phyloP scores from a whole-genome alignment of 2,888 invertebrate species.

The Pasiphila rectangulata region DNA sequence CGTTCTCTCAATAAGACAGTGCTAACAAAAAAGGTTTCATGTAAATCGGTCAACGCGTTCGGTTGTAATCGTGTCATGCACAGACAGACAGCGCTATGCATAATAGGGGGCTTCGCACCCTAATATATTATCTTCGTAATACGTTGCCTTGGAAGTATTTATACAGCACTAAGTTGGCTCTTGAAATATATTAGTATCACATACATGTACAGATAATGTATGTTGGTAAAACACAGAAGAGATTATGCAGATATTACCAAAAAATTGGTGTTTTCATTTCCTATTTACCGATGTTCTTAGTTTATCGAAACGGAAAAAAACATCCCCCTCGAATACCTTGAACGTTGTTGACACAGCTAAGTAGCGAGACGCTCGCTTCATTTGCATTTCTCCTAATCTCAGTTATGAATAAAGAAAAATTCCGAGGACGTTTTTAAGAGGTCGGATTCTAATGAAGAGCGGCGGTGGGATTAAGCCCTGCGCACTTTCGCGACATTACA shows the following conservation, averaged over 20 bases:
- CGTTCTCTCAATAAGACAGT: no score
- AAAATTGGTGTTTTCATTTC: slow-evolving; percentile 10
- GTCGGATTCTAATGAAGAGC: slow-evolving; percentile 76
- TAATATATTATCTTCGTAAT: no score
- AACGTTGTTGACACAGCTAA: slow-evolving; percentile 78
- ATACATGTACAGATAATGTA: no score
- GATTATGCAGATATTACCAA: not conserved
- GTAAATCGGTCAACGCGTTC: no score
- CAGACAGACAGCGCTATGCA: no score
- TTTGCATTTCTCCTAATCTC: slow-evolving; percentile 80
- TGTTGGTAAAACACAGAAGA: no score
- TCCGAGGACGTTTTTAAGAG: slow-evolving; percentile 72
- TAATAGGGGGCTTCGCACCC: no score
- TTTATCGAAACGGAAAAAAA: slow-evolving; percentile 47
- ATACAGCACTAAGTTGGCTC: no score
- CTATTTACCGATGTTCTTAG: slow-evolving; percentile 28
- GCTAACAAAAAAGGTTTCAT: no score
- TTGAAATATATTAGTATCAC: no score
- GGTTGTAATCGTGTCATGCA: no score
- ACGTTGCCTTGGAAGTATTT: no score
- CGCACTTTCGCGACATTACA: slow-evolving; percentile 82
- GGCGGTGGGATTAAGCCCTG: slow-evolving; percentile 64
- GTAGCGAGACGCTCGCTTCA: slow-evolving; percentile 76
- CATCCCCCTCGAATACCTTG: slow-evolving; percentile 46
- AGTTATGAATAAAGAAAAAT: slow-evolving; percentile 81